These are phyloP conservation scores for Arrhamphus sclerolepis DNA, from an alignment of 2,797 vertebrate species.

Conservation along the genomic window DNA sequence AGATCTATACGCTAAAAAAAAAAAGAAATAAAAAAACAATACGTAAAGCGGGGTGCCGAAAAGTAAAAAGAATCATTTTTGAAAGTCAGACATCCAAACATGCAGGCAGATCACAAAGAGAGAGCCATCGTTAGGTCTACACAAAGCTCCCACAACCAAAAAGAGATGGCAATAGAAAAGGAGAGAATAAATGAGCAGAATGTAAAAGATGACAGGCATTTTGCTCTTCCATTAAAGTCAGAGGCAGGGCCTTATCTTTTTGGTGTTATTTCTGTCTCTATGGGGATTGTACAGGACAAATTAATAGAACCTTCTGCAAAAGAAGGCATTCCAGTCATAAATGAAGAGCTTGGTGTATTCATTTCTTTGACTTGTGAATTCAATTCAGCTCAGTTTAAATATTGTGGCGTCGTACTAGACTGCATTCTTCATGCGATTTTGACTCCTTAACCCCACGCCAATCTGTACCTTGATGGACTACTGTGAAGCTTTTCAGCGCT, in stretches of 20 bases:
- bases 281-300: background rate
- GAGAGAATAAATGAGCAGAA: slow-evolving; percentile 31
- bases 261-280: background rate
- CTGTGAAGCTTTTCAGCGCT: no score
- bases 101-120: slow-evolving; percentile 47
- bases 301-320: slow-evolving; percentile 5
- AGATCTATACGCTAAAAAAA: slow-evolving; percentile 39
- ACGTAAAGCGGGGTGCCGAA: slow-evolving; percentile 24
- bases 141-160: slow-evolving; percentile 29
- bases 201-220: slow-evolving; percentile 24
- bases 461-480: no score
- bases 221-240: slow-evolving; percentile 22
- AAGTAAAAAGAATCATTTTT: slow-evolving; percentile 56
- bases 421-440: no score
- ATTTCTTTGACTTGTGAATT: background rate
- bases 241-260: background rate
- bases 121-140: slow-evolving; percentile 46
- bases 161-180: slow-evolving; percentile 22
- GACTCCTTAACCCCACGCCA: no score
- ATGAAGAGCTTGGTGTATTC: background rate
- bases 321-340: background rate
- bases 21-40: slow-evolving; percentile 6
- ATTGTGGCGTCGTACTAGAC: no score
- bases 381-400: background rate
- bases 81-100: slow-evolving; percentile 63